These are phyloP conservation scores for Hypocryptadius cinnamomeus DNA, from an alignment of 2,113 vertebrate species.

Conservation along the genomic window DNA sequence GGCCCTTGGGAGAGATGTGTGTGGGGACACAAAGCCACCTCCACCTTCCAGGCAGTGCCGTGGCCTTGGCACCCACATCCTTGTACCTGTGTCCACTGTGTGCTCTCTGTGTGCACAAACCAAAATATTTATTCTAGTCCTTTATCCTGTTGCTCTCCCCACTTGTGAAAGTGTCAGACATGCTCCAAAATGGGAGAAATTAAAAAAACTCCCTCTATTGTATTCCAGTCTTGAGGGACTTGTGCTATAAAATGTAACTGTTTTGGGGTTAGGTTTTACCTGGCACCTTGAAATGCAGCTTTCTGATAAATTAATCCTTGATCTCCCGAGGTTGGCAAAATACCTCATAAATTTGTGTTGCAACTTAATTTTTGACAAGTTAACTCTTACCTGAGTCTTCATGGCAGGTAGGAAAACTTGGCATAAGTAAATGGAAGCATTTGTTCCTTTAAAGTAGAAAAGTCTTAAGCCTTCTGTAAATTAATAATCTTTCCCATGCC, in stretches of 20 bases:
- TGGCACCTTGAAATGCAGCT: background rate
- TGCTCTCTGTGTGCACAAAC: background rate
- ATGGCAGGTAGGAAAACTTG: background rate
- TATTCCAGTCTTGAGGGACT: background rate
- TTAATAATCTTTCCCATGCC: background rate
- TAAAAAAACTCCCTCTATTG: fast-evolving
- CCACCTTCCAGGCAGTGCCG: fast-evolving
- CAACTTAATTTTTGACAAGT: background rate
- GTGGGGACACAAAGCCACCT: background rate
- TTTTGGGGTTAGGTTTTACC: background rate
- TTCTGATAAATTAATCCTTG: background rate
- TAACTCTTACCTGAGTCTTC: background rate
- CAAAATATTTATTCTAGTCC: background rate
- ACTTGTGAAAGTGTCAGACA: background rate
- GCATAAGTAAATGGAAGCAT: background rate
- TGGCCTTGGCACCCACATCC: background rate
- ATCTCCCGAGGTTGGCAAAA: background rate
- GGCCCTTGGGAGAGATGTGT: fast-evolving
- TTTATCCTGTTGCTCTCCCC: background rate
- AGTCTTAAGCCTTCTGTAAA: background rate
- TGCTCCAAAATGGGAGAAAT: background rate
- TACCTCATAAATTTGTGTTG: background rate
- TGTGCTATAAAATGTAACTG: background rate
- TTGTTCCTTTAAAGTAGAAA: background rate
- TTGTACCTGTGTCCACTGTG: background rate